These are phyloP conservation scores for Acanthornis magna DNA, from an alignment of 2,797 vertebrate genomes.

Conservation along the genomic window DNA sequence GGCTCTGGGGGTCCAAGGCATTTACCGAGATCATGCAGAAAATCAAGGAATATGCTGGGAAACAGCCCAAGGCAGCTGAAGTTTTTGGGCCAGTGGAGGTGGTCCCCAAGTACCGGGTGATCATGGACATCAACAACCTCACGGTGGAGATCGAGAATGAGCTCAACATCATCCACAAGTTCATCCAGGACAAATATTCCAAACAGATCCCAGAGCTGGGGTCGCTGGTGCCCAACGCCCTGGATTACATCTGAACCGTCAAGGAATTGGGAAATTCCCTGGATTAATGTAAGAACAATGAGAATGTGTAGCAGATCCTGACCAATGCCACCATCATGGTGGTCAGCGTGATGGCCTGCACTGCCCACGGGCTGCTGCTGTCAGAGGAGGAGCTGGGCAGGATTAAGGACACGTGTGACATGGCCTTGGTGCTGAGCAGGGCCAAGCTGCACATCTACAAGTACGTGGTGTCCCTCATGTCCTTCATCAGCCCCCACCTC, in stretches of 20 bases:
- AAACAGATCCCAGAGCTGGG: rapidly evolving
- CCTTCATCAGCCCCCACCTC: conserved; percentile 88
- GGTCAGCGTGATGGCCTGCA: background rate
- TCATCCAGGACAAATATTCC: background rate
- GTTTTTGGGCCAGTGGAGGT: background rate
- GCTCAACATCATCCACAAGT: background rate
- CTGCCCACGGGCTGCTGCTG: conserved; percentile 72
- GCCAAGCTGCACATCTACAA: conserved; percentile 88
- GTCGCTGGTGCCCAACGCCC: rapidly evolving
- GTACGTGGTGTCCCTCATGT: conserved; percentile 89
- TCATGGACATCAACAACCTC: background rate
- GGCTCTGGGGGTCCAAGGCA: background rate
- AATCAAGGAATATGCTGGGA: background rate
- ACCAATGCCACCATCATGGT: rapidly evolving
- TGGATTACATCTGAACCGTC: rapidly evolving
- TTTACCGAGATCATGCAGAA: background rate
- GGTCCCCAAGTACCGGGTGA: background rate
- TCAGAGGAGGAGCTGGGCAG: conserved; percentile 84
- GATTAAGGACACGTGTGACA: conserved; percentile 86
- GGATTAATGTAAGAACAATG: background rate
- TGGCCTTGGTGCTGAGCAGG: conserved; percentile 87
- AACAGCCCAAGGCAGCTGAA: rapidly evolving
- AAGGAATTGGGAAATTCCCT: background rate
- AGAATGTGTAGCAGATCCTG: rapidly evolving
- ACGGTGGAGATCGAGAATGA: background rate